Conservation (phyloP, 2,797 vertebrate genomes). For the Heterohyrax brucei region DNA sequence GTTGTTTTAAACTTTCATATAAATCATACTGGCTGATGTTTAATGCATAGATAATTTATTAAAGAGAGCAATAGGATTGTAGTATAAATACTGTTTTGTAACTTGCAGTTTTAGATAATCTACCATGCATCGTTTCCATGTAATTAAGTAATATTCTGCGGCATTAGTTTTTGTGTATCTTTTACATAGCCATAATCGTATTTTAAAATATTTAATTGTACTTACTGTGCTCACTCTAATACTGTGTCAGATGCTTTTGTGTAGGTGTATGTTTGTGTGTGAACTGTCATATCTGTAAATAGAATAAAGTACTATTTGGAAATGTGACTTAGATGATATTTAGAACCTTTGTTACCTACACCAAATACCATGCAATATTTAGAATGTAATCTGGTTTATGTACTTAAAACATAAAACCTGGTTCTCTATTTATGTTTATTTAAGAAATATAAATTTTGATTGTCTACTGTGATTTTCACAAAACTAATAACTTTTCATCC, state of each 20-base stretch:
- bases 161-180: neutral
- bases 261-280: neutral
- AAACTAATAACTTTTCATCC: slow-evolving; percentile 3
- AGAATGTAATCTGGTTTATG: neutral
- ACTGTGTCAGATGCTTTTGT: neutral
- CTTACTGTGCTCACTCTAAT: neutral
- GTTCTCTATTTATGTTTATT: neutral
- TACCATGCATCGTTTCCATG: neutral
- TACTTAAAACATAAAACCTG: slow-evolving; percentile 1
- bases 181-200: neutral
- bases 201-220: neutral
- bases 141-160: neutral
- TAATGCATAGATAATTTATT: neutral
- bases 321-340: slow-evolving; percentile 1
- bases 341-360: neutral
- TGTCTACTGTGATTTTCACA: neutral
- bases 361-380: neutral
- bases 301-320: slow-evolving; percentile 1
- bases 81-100: neutral
- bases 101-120: neutral
- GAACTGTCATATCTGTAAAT: neutral
- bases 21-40: neutral
- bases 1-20: neutral
- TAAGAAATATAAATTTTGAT: slow-evolving; percentile 2
- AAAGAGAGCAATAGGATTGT: neutral